Base-by-base conservation (phyloP, 2,797 vertebrate genomes). In the Schizopygopsis pylzovi region DNA sequence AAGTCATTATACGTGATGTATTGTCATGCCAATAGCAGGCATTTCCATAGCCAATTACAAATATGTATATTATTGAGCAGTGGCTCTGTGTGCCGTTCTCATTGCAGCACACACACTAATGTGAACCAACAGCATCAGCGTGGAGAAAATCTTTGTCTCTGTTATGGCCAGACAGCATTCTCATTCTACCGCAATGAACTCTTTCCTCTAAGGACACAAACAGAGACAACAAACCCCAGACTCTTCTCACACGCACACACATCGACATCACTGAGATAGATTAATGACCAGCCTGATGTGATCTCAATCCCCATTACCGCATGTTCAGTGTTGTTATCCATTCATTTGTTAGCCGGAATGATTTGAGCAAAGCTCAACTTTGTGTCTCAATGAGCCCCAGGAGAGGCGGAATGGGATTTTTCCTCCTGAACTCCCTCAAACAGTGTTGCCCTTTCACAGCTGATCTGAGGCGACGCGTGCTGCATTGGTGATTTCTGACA, bases 291-390 rank as follows among this genome's bases (percentile, higher is more conserved):
- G 43, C 65, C 85, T 56, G 71, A 83, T 85, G 88, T 88, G 81
- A 88, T 90, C 75, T 85, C 84, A 84, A 72, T 56, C 76, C 81
- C 85, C 33, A 73, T 91, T 75, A 88, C 79, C 59, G n/a, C 39
- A 88, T 91, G 71, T 90, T 86, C 87, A 85, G 70, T 25, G 45
- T 47, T 79, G 82, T 87, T 86, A 87, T 89, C 84, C 67, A 61
- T 85, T 89, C 82, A 90, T 92, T 92, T 91, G 76, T 86, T 80
- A 79, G 84, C 88, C 90, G 80, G 54, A 86, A 86, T 89, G 90
- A 82, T 86, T 86, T 85, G 89, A 83, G 72, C 92, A 89, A 86
- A 82, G 61, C 86, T 89, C 86, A 68, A 61, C 49, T 43, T 49
- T 1, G 22, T 6, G 39, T 77, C 83, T 59, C 65, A 76, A 68